A percentile compares a stretch with the other conserved stretches of the same genome.
These are phyloP conservation scores for Caenorhabditis sp. DNA, from an alignment of 2,888 invertebrate species.

Conservation along the genomic window DNA sequence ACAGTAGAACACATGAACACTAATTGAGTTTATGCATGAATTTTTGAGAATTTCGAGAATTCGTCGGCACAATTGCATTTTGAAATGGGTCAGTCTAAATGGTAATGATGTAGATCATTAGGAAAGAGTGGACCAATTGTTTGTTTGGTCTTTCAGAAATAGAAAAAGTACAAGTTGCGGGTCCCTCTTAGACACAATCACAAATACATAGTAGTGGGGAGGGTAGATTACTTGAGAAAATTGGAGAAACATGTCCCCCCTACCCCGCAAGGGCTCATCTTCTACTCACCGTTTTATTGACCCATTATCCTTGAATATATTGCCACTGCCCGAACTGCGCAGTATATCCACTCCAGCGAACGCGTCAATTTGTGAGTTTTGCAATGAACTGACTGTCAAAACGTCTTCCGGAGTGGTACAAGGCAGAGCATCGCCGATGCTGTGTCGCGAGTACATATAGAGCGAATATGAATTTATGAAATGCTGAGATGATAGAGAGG, in stretches of 20 bases:
- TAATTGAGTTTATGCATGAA: slow-evolving; percentile 8
- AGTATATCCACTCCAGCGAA: slow-evolving; percentile 33
- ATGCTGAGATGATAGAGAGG: not conserved
- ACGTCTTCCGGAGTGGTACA: slow-evolving; percentile 38
- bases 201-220: too few relatives aligned
- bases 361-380: slow-evolving; percentile 58
- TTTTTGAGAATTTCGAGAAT: slow-evolving; percentile 20
- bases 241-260: slow-evolving; percentile 31
- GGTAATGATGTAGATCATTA: slow-evolving; percentile 8
- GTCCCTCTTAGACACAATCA: too few relatives aligned
- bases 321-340: slow-evolving; percentile 61
- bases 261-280: slow-evolving; percentile 13
- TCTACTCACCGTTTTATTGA: slow-evolving; percentile 56
- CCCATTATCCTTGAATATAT: slow-evolving; percentile 60
- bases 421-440: slow-evolving; percentile 48
- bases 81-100: slow-evolving; percentile 32
- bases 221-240: slow-evolving; percentile 55
- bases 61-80: too few relatives aligned
- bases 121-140: not conserved
- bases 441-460: slow-evolving; percentile 51
- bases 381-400: slow-evolving; percentile 52
- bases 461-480: not conserved
- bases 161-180: not conserved
- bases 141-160: not conserved
- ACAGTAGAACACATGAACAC: not conserved